phyloP scores from a whole-genome alignment of 2,113 vertebrate species.

The human (Homo sapiens) region GRCh38 chr9:121182501-121183000 shows the following conservation, averaged over 20 bases:
- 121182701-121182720: slow-evolving; percentile 30
- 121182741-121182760: slow-evolving; percentile 37
- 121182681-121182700: slow-evolving; percentile 53
- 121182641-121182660: slow-evolving; percentile 7
- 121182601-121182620: slow-evolving; percentile 31
- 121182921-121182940: slow-evolving; percentile 98
- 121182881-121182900: slow-evolving; percentile 19
- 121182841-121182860: background rate
- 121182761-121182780: slow-evolving; percentile 17
- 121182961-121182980: slow-evolving; percentile 86
- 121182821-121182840: background rate
- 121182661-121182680: slow-evolving; percentile 47
- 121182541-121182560: background rate
- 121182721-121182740: slow-evolving; percentile 23
- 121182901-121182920: slow-evolving; percentile 18
- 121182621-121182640: slow-evolving; percentile 27
- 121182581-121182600: background rate
- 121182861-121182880: background rate
- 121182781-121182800: background rate
- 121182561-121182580: slow-evolving; percentile 37
- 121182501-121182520: slow-evolving; percentile 7
- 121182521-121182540: background rate
- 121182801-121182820: background rate
- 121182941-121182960: slow-evolving; percentile 97
- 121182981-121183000: slow-evolving; percentile 67